Percentiles rank a stretch among this genome's conserved stretches.
Conservation (phyloP, 2,113 vertebrate species). For the Neolamprologus fasciatus region DNA sequence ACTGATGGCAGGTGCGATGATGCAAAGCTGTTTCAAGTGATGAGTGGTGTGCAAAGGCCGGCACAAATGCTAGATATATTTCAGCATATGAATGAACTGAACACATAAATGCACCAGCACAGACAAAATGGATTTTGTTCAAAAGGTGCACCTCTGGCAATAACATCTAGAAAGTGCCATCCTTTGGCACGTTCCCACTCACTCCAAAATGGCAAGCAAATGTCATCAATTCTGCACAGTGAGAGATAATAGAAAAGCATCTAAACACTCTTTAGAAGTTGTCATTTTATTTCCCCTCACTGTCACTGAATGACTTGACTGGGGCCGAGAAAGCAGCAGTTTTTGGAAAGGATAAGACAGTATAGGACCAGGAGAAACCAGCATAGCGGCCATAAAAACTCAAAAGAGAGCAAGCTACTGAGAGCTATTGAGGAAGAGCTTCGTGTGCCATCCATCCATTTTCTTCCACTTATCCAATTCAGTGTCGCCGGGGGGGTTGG, state of each 20-base stretch:
- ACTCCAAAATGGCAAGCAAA: background rate
- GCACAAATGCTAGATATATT: background rate
- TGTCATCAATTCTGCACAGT: background rate
- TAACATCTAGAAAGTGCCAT: background rate
- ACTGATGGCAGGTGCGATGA: rapidly evolving
- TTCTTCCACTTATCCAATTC: background rate
- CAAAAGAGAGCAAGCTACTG: background rate
- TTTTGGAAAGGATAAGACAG: background rate
- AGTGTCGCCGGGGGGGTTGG: rapidly evolving
- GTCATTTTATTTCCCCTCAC: background rate
- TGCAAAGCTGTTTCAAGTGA: background rate
- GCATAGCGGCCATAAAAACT: background rate
- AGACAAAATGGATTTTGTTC: background rate
- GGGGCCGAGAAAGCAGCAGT: background rate
- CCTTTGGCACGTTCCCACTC: background rate
- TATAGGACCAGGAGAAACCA: background rate
- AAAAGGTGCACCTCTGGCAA: background rate
- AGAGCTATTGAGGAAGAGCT: background rate
- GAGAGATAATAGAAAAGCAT: background rate
- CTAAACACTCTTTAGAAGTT: background rate
- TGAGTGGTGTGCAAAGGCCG: background rate
- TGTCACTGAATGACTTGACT: slow-evolving; percentile 5
- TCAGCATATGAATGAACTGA: background rate
- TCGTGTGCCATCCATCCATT: background rate
- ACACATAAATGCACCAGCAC: background rate